phyloP scores from a whole-genome alignment of 2,888 invertebrate genomes.

The Coleophora deauratella region DNA sequence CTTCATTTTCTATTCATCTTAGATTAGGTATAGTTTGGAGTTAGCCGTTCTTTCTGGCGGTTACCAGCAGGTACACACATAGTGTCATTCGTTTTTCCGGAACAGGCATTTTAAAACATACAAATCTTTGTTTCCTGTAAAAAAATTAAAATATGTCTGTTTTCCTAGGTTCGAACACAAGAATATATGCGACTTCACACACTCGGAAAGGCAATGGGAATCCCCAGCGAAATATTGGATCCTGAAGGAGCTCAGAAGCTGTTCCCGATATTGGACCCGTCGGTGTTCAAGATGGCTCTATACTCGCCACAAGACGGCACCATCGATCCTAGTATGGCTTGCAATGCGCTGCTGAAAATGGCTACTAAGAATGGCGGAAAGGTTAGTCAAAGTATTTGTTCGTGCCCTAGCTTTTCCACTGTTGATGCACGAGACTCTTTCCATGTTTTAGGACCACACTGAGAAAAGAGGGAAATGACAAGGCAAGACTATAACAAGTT shows the following conservation, averaged over 20 bases:
- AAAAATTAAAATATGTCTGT: slow-evolving; percentile 5
- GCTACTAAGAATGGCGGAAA: slow-evolving; percentile 81
- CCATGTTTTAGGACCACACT: too few relatives aligned
- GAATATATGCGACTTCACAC: slow-evolving; percentile 89
- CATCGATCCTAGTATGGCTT: slow-evolving; percentile 88
- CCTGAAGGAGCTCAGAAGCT: slow-evolving; percentile 83
- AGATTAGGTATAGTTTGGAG: too few relatives aligned
- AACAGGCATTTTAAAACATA: too few relatives aligned
- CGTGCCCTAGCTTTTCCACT: too few relatives aligned
- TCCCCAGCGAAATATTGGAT: slow-evolving; percentile 82
- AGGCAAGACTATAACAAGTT: too few relatives aligned
- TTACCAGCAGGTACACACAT: too few relatives aligned
- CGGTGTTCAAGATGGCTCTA: slow-evolving; percentile 82
- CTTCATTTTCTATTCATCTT: too few relatives aligned
- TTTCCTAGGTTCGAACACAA: slow-evolving; percentile 82
- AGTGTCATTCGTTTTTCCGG: too few relatives aligned
- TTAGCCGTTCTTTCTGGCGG: too few relatives aligned
- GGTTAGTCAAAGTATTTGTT: slow-evolving; percentile 56
- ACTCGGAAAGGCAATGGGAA: slow-evolving; percentile 83
- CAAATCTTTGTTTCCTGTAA: too few relatives aligned
- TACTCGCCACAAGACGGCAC: slow-evolving; percentile 88
- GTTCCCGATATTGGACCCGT: slow-evolving; percentile 84
- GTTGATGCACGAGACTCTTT: too few relatives aligned
- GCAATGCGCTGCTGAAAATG: slow-evolving; percentile 82
- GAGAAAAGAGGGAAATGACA: too few relatives aligned